phyloP scores from a whole-genome alignment of 2,797 vertebrate species.

The Xiphophorus birchmanni region DNA sequence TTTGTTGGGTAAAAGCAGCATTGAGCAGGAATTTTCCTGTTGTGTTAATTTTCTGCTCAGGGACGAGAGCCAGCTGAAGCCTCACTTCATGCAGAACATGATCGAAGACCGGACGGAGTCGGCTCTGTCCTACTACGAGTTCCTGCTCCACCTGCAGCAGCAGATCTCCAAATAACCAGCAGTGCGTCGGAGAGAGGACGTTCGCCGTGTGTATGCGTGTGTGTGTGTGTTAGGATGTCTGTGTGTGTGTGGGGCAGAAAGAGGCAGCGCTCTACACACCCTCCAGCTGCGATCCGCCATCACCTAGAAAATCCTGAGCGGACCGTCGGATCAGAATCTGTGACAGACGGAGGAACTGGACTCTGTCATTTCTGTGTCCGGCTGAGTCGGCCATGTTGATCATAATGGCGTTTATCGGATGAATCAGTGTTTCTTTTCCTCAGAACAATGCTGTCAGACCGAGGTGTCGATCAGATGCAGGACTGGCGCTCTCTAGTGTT shows the following conservation, averaged over 20 bases:
- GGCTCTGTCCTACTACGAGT: slow-evolving; percentile 97
- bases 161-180: slow-evolving; percentile 92
- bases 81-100: slow-evolving; percentile 93
- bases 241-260: slow-evolving; percentile 7
- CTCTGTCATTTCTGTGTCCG: slow-evolving; percentile 44
- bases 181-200: slow-evolving; percentile 21
- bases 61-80: slow-evolving; percentile 92
- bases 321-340: slow-evolving; percentile 27
- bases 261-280: slow-evolving; percentile 31
- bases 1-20: background rate
- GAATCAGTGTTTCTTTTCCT: slow-evolving; percentile 75
- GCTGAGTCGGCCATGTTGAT: slow-evolving; percentile 32
- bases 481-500: slow-evolving; percentile 47
- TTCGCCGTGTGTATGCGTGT: slow-evolving; percentile 18
- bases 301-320: slow-evolving; percentile 37
- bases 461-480: slow-evolving; percentile 53
- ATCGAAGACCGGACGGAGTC: slow-evolving; percentile 98
- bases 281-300: slow-evolving; percentile 42
- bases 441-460: slow-evolving; percentile 71
- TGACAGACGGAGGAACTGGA: slow-evolving; percentile 15
- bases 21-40: background rate
- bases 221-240: slow-evolving; percentile 10
- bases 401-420: slow-evolving; percentile 52
- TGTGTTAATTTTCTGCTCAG: slow-evolving; percentile 61
- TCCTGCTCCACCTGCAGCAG: slow-evolving; percentile 95